phyloP scores from a whole-genome alignment of 2,113 vertebrate species.

The Lates calcarifer region DNA sequence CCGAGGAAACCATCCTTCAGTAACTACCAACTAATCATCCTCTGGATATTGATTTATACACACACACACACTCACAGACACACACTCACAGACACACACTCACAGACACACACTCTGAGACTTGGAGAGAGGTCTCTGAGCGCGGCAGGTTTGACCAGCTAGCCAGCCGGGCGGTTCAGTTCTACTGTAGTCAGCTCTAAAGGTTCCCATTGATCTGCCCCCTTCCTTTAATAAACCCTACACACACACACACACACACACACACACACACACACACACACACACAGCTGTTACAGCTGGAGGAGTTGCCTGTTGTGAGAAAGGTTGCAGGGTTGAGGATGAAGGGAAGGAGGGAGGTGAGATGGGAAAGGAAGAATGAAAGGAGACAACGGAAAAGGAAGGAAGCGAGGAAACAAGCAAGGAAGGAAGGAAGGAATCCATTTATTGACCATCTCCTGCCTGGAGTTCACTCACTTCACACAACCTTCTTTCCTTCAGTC shows the following conservation, averaged over 20 bases:
- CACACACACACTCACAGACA: conserved; percentile 3
- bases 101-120: conserved; percentile 19
- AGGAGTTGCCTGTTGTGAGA: conserved; percentile 52
- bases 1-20: conserved; percentile 71
- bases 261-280: conserved; percentile 14
- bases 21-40: conserved; percentile 79
- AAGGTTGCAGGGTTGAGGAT: conserved; percentile 46
- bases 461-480: conserved; percentile 43
- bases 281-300: conserved; percentile 38
- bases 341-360: conserved; percentile 14
- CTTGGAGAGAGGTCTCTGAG: conserved; percentile 61
- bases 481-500: background rate
- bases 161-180: conserved; percentile 71
- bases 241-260: conserved; percentile 24
- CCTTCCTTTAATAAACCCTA: conserved; percentile 70
- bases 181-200: conserved; percentile 81
- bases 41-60: conserved; percentile 71
- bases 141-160: conserved; percentile 63
- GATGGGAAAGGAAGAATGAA: background rate
- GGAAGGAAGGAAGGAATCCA: conserved; percentile 23
- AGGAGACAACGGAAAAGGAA: background rate
- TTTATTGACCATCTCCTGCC: conserved; percentile 52
- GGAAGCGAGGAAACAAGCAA: background rate
- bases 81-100: conserved; percentile 18
- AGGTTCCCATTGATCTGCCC: conserved; percentile 78